A percentile compares a stretch with the other conserved stretches of the same genome.
phyloP scores from a whole-genome alignment of 2,113 vertebrate genomes.

The Vanacampus margaritifer region DNA sequence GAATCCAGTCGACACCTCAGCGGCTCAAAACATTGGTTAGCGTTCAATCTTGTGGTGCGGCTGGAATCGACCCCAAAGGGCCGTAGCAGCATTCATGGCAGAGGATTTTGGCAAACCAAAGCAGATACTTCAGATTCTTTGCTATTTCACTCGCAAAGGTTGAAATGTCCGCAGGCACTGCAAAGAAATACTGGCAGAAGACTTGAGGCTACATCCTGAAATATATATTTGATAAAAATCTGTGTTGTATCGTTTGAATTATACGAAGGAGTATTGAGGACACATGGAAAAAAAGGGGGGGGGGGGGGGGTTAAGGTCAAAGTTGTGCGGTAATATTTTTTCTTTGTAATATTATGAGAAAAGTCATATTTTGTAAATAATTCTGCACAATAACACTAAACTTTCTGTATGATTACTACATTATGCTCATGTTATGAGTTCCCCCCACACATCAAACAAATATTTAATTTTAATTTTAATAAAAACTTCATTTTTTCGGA shows the following conservation, averaged over 20 bases:
- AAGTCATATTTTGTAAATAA: too few species aligned
- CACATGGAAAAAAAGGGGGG: too few species aligned
- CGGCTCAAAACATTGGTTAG: neutral
- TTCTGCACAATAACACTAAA: too few species aligned
- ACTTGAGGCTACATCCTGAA: slow-evolving; percentile 36
- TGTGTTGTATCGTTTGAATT: neutral
- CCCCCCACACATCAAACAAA: too few species aligned
- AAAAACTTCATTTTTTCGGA: too few species aligned
- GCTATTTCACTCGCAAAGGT: slow-evolving; percentile 29
- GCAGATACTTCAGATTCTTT: slow-evolving; percentile 28
- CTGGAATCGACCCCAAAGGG: slow-evolving; percentile 21
- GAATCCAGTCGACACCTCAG: slow-evolving; percentile 9
- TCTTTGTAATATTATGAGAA: too few species aligned
- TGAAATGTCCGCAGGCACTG: slow-evolving; percentile 67
- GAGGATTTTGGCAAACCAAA: slow-evolving; percentile 39
- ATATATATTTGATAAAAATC: neutral
- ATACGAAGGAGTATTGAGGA: neutral
- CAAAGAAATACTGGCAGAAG: slow-evolving; percentile 49
- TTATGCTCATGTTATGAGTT: too few species aligned
- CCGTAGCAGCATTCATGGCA: slow-evolving; percentile 55
- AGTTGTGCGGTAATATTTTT: neutral
- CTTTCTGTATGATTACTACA: too few species aligned
- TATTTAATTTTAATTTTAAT: too few species aligned
- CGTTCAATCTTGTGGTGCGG: slow-evolving; percentile 3
- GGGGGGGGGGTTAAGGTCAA: too few species aligned